Percentiles rank a stretch among this genome's conserved stretches.
Conservation (phyloP, 2,113 vertebrate genomes). For the Notarius quadriscutis region DNA sequence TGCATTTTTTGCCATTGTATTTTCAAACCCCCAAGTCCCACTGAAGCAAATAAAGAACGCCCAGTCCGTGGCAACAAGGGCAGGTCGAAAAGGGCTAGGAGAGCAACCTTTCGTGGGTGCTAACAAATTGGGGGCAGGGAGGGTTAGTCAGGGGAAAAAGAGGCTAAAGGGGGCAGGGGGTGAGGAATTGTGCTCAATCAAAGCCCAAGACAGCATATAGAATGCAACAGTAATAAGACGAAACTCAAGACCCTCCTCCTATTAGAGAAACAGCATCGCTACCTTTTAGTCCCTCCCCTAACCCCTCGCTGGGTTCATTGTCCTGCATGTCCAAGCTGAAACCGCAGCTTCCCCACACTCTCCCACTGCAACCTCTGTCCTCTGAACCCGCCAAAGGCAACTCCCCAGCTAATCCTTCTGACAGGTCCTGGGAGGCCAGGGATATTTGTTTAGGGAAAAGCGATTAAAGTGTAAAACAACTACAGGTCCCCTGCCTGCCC, state of each 20-base stretch:
- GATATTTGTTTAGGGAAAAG: slow-evolving; percentile 56
- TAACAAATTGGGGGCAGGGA: slow-evolving; percentile 55
- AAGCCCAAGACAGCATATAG: slow-evolving; percentile 25
- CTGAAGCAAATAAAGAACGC: slow-evolving; percentile 5
- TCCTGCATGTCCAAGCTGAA: slow-evolving; percentile 11
- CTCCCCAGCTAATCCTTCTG: slow-evolving; percentile 40
- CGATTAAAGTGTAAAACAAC: slow-evolving; percentile 53
- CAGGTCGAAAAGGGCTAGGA: not conserved
- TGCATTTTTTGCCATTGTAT: slow-evolving; percentile 18
- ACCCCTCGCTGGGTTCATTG: slow-evolving; percentile 23
- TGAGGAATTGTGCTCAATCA: slow-evolving; percentile 26
- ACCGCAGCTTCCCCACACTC: slow-evolving; percentile 12
- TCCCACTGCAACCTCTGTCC: not conserved
- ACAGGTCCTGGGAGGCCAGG: slow-evolving; percentile 33
- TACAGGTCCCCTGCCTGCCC: slow-evolving; percentile 20
- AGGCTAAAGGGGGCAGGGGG: slow-evolving; percentile 5
- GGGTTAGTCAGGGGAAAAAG: slow-evolving; percentile 36
- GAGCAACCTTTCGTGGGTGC: slow-evolving; percentile 43
- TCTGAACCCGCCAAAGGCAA: not conserved
- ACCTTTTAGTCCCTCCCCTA: slow-evolving; percentile 19
- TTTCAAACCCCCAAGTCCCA: slow-evolving; percentile 13
- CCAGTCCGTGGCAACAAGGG: slow-evolving; percentile 5
- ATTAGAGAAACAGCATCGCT: slow-evolving; percentile 23
- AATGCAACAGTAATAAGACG: slow-evolving; percentile 49
- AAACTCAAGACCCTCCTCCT: slow-evolving; percentile 32